These are phyloP conservation scores for Triplophysa dalaica DNA, from an alignment of 2,113 vertebrate species.

Conservation along the genomic window DNA sequence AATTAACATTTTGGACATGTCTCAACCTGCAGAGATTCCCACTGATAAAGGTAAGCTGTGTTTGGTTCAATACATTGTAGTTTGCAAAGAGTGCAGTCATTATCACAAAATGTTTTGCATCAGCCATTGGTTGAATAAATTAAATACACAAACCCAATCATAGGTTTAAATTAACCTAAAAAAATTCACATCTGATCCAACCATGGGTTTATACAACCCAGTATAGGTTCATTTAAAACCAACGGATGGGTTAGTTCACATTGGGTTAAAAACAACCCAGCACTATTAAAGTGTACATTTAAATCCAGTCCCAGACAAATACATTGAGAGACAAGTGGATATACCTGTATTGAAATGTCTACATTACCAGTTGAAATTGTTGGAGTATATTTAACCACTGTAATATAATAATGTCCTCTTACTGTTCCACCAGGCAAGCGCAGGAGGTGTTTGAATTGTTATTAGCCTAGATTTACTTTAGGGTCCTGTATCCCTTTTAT, in stretches of 20 bases:
- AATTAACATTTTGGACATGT: conserved; percentile 17
- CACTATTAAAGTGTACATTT: neutral
- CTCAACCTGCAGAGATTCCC: neutral
- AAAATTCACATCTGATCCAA: too few species aligned
- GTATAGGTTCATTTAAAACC: too few species aligned
- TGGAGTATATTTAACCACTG: neutral
- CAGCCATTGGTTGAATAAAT: too few species aligned
- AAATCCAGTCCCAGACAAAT: neutral
- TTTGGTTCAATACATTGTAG: neutral
- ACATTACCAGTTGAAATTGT: neutral
- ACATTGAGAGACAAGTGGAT: neutral
- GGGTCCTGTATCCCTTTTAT: neutral
- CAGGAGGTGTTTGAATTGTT: neutral
- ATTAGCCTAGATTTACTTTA: neutral
- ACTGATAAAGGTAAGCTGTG: conserved; percentile 13
- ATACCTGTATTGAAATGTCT: neutral
- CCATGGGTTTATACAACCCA: too few species aligned
- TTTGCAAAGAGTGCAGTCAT: neutral
- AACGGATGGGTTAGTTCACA: too few species aligned
- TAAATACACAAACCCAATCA: too few species aligned
- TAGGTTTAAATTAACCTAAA: too few species aligned
- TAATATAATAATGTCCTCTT: neutral
- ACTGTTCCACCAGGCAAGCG: neutral
- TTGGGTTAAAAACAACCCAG: too few species aligned
- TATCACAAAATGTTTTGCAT: too few species aligned